Percentiles rank a stretch among this genome's conserved stretches.
Evolutionary conservation across 2,113 vertebrate species (phyloP).

Genomic region (Passer domesticus): DNA sequence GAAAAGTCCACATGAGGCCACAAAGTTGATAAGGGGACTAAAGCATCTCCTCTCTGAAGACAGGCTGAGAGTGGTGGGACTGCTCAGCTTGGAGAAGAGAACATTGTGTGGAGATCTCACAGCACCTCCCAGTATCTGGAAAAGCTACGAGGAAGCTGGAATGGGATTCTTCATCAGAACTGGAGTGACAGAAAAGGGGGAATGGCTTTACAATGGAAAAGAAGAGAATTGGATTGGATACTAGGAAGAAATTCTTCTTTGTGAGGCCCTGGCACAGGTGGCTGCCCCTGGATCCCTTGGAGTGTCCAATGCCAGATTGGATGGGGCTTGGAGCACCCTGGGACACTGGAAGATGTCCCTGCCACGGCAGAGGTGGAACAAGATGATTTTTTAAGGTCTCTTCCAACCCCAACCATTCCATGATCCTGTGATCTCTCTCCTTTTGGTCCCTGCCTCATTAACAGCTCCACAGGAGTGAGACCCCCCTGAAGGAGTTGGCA

Average conservation of each 20-base stretch:
- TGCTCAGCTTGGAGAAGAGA: neutral
- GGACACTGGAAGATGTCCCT: neutral
- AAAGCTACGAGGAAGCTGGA: neutral
- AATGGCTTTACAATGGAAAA: neutral
- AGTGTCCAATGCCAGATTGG: neutral
- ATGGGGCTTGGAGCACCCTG: fast-evolving
- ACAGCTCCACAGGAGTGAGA: neutral
- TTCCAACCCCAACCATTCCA: neutral
- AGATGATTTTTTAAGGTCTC: neutral
- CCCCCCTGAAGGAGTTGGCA: neutral
- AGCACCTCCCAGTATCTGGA: neutral
- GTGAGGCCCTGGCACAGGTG: neutral
- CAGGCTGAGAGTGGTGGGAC: neutral
- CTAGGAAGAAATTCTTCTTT: neutral
- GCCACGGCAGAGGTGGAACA: fast-evolving
- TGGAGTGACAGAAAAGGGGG: neutral
- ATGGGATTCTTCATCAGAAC: too few species aligned
- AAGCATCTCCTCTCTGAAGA: too few species aligned
- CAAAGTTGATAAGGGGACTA: neutral
- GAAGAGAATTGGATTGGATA: neutral
- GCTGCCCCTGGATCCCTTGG: neutral
- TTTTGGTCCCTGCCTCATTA: neutral
- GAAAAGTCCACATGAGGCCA: too few species aligned
- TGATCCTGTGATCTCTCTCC: neutral
- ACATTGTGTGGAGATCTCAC: neutral